Base-by-base conservation (phyloP, 2,113 vertebrate species). In the Dromaius novaehollandiae region DNA sequence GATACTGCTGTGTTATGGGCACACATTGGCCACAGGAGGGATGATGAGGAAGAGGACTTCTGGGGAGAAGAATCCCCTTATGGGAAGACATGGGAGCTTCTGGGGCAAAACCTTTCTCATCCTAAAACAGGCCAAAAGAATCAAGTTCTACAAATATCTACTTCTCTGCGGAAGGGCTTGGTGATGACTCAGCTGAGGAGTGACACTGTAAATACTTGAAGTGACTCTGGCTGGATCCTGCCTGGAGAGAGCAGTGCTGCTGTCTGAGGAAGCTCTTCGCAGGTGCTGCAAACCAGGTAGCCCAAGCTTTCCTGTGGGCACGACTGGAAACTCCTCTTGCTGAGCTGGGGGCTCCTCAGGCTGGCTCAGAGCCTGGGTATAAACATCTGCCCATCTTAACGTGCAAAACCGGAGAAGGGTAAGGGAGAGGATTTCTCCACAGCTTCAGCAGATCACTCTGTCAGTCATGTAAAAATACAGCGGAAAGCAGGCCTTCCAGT, bases 401-500 rank as follows among this genome's bases (percentile, higher is more conserved):
- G 38, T 26, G 30, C 40, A 86, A 92, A 86, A 78, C 50, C 58
- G 25, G 30, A 85, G n/a, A 68, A 75, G 10, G 20, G 32, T 26
- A 66, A n/a, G 15, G n/a, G 11, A 25, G 24, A 58, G 26, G 40
- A 51, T 91, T 85, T 56, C 75, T 63, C n/a, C 8, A 18, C 25
- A 66, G 44, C 51, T 66, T 30, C 19, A 77, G 44, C 26, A 68
- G 22, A 55, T 73, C 22, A 14, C 55, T 55, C 87, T 74, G 21
- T 20, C 85, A 82, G 78, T 42, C 13, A 8, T 64, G 71, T 60
- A 60, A 61, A 95, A 94, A 95, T 12, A 28, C 9, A 53, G 38
- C 77, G 96, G 78, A 89, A 95, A 93, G 55, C 48, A 63, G 51
- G 25, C 68, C 78, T 93, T 83, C 44, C 25, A 26, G 51, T 82